These are phyloP conservation scores for Phoenicopterus ruber DNA, from an alignment of 2,113 vertebrate species.

Conservation along the genomic window DNA sequence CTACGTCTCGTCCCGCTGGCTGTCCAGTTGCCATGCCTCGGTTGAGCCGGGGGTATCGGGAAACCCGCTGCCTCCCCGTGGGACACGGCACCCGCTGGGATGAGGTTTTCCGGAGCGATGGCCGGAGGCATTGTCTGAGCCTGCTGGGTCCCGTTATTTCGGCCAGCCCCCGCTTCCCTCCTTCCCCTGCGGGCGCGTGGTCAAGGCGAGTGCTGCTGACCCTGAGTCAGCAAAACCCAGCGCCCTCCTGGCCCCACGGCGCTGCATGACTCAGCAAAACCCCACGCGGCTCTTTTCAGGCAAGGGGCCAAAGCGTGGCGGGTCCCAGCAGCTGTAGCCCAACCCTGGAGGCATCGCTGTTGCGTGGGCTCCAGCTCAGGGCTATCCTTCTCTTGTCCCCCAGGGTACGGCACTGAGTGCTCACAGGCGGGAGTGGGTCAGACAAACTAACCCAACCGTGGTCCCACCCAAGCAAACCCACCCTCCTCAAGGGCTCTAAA, in stretches of 20 bases:
- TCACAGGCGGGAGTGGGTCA: accelerated
- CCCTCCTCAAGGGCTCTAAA: not conserved
- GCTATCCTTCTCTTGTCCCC: not conserved
- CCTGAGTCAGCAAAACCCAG: not conserved
- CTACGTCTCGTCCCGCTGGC: accelerated
- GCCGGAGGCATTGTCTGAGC: not conserved
- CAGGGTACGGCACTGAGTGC: not conserved
- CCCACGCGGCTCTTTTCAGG: accelerated
- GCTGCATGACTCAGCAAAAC: not conserved
- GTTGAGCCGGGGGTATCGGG: accelerated
- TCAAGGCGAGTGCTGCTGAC: not conserved
- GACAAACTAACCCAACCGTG: accelerated
- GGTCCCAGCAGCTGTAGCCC: not conserved
- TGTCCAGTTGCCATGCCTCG: not conserved
- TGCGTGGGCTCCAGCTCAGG: accelerated
- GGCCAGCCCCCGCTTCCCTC: not conserved
- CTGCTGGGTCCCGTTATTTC: not conserved
- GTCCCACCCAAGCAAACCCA: not conserved
- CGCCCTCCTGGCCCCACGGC: accelerated
- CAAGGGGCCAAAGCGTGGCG: not conserved
- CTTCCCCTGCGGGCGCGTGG: not conserved
- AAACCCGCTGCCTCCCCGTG: accelerated
- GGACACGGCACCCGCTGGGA: accelerated
- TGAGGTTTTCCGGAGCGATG: accelerated
- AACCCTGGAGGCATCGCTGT: not conserved